Base-by-base conservation (phyloP, 2,113 vertebrate species). In the Hiodon tergisus region DNA sequence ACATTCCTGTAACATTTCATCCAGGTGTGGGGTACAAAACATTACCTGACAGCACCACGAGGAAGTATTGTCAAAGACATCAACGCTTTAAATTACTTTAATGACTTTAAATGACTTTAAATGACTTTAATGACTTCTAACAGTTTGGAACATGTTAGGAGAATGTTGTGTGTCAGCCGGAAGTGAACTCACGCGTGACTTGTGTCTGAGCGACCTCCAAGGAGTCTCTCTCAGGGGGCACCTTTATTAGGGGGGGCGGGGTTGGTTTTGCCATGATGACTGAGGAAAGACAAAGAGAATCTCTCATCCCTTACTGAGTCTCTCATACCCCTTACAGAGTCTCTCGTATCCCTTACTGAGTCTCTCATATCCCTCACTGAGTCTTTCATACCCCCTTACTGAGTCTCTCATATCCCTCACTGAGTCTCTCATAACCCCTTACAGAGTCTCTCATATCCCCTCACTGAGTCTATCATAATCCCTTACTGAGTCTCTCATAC, bases 151-250 rank as follows among this genome's bases (percentile, higher is more conserved):
- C n/a, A 47, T 63, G 59, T 4, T 4, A 5, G 2, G 6, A 31
- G 2, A 10, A 52, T 6, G 9, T n/a, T 16, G 53, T 51, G 50
- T 53, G 3, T 16, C 13, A 47, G 52, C 31, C 55, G 81, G 81
- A 76, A 67, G 77, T 66, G 75, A 57, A 92, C 91, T 92, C 85
- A 92, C 91, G 84, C 58, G 85, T 86, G 76, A 87, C 85, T 88
- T 89, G 87, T 3, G 87, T 91, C 79, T 88, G 87, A 68, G 85
- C 87, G 48, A 73, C 73, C 84, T 88, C 91, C 10, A 90, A 75
- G 73, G 88, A 81, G 77, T 83, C 84, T 72, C 85, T 86, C 74
- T 76, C 86, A 1, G 78, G 86, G 53, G 81, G 83, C 69, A 91
- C 59, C 80, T 84, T 81, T 84, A 92, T 53, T 79, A 90, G 87